Conservation (phyloP, 2,113 vertebrate species). For the Coracopsis vasa region DNA sequence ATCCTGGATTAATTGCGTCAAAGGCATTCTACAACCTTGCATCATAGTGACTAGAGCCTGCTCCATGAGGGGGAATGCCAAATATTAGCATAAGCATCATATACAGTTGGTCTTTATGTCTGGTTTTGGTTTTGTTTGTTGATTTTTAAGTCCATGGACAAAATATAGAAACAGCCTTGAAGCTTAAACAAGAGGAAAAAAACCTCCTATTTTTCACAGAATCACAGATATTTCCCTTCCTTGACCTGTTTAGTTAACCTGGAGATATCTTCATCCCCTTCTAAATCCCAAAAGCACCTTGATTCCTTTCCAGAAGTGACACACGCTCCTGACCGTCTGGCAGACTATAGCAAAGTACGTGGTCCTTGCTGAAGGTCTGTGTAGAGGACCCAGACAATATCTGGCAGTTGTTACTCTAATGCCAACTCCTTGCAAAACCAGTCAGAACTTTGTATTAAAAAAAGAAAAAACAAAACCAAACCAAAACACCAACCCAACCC, state of each 20-base stretch:
- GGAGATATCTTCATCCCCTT: not conserved
- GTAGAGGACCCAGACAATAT: not conserved
- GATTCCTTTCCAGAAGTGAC: not conserved
- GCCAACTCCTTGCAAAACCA: not conserved
- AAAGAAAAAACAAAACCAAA: not conserved
- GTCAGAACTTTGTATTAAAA: not conserved
- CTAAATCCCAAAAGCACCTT: not conserved
- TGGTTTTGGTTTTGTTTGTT: not conserved
- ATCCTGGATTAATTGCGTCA: not conserved
- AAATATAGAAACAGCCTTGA: not conserved
- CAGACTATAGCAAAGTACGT: not conserved
- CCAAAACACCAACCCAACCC: not conserved
- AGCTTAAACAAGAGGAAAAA: not conserved
- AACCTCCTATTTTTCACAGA: not conserved
- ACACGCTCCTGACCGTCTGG: not conserved
- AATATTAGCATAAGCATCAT: not conserved
- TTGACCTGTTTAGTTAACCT: not conserved
- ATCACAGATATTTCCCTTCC: not conserved
- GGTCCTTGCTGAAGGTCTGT: not conserved
- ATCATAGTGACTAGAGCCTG: not conserved
- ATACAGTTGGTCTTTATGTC: not conserved
- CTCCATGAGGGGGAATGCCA: not conserved
- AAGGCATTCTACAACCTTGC: not conserved
- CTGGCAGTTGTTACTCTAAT: not conserved
- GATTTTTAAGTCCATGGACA: not conserved